Evolutionary conservation across 2,113 vertebrate species (phyloP).

Genomic region (Rhinopomastus cyanomelas): DNA sequence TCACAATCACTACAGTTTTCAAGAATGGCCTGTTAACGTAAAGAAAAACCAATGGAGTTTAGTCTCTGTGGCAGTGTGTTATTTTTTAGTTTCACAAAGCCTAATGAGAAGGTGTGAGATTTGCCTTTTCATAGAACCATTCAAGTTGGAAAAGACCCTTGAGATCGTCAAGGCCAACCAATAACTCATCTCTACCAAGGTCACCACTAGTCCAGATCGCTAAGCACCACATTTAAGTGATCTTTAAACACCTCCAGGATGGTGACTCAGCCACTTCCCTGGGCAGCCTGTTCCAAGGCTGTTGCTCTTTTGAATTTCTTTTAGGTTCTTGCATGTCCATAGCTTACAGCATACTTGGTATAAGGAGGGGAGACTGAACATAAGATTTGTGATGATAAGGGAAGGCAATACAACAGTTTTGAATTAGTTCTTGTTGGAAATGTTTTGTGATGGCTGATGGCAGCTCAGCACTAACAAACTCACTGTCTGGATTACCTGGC

Average conservation of each 20-base stretch:
- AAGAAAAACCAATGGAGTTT: not conserved
- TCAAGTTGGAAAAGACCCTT: too few species aligned
- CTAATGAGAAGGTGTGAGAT: not conserved
- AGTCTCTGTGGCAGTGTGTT: not conserved
- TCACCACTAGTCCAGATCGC: too few species aligned
- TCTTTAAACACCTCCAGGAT: too few species aligned
- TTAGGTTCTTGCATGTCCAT: not conserved
- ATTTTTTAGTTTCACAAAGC: not conserved
- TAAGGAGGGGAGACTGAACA: not conserved
- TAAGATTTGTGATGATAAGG: not conserved
- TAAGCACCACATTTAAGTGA: too few species aligned
- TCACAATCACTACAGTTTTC: not conserved
- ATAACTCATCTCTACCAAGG: too few species aligned
- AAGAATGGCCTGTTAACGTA: not conserved
- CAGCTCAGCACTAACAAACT: not conserved
- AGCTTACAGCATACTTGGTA: not conserved
- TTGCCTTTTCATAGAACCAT: not conserved
- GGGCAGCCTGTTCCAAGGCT: too few species aligned
- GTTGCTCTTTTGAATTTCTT: not conserved
- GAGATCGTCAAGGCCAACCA: too few species aligned
- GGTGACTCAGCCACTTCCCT: too few species aligned
- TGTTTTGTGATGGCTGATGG: not conserved
- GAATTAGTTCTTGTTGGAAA: not conserved
- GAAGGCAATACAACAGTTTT: not conserved
- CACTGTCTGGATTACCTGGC: not conserved